Percentiles rank a stretch among this genome's conserved stretches.
These are phyloP conservation scores for Sylvicola cinctus DNA, from an alignment of 2,888 invertebrate genomes.

Conservation along the genomic window DNA sequence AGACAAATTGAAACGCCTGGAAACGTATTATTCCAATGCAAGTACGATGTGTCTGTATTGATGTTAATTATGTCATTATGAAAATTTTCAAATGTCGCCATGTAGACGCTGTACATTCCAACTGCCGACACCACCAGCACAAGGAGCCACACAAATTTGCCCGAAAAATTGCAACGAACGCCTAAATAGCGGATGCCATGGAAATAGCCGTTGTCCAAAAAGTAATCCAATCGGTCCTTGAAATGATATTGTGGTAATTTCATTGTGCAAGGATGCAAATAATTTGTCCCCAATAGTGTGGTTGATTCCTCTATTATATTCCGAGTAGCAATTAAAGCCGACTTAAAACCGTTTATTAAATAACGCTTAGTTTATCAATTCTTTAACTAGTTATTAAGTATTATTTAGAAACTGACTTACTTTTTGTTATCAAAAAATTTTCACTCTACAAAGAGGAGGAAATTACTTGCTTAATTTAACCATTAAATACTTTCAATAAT, in stretches of 20 bases:
- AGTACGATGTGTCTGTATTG: conserved; percentile 6
- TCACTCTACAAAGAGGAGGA: too few relatives aligned
- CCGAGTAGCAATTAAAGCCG: too few relatives aligned
- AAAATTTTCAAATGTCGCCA: conserved; percentile 4
- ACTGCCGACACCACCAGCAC: conserved; percentile 2
- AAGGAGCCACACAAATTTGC: conserved; percentile 7
- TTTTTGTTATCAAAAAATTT: too few relatives aligned
- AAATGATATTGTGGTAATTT: background rate
- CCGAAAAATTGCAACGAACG: conserved; percentile 3
- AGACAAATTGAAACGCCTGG: conserved; percentile 8
- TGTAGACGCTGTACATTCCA: conserved; percentile 5
- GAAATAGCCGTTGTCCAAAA: conserved; percentile 6
- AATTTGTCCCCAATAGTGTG: too few relatives aligned
- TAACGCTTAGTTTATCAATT: too few relatives aligned
- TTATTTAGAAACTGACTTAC: too few relatives aligned
- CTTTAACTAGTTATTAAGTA: too few relatives aligned
- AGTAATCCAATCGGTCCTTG: conserved; percentile 5
- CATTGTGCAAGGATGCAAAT: too few relatives aligned
- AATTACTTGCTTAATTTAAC: too few relatives aligned
- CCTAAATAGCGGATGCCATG: conserved; percentile 7
- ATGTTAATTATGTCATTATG: conserved; percentile 5
- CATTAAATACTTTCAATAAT: too few relatives aligned
- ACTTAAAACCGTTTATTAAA: too few relatives aligned
- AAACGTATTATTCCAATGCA: conserved; percentile 7
- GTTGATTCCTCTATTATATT: too few relatives aligned